These are phyloP conservation scores for Cryptus viduatorius DNA, from an alignment of 2,888 invertebrate species.

Conservation along the genomic window DNA sequence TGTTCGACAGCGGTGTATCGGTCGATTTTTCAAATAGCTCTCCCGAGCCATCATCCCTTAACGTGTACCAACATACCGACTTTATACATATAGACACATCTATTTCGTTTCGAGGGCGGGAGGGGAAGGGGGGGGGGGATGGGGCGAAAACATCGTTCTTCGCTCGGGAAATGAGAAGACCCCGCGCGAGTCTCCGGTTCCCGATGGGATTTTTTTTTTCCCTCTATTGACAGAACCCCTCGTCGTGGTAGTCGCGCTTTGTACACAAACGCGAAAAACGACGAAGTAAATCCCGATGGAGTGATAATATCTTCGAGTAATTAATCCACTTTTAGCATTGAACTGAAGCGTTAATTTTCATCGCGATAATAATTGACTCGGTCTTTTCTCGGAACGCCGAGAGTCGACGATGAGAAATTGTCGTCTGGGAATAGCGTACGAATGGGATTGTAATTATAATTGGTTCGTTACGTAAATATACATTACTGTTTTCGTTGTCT, in stretches of 20 bases:
- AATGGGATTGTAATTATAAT: no score
- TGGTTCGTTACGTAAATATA: no score
- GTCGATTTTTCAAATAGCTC: slow-evolving; percentile 40
- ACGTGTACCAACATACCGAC: background rate
- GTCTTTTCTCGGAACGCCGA: no score
- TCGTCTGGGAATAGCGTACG: no score
- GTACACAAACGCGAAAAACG: slow-evolving; percentile 6
- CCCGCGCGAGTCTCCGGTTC: slow-evolving; percentile 10
- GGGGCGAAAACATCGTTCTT: slow-evolving; percentile 23
- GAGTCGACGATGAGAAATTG: no score
- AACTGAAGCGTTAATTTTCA: no score
- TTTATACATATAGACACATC: slow-evolving; percentile 3
- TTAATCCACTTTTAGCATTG: no score
- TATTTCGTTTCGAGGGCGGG: background rate
- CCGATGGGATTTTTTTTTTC: slow-evolving; percentile 42
- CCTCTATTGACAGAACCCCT: background rate
- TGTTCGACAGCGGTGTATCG: slow-evolving; percentile 23
- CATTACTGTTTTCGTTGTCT: no score
- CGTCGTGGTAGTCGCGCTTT: background rate
- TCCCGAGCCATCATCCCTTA: slow-evolving; percentile 23
- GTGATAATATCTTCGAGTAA: no score
- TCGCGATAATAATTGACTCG: no score
- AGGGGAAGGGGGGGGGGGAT: background rate
- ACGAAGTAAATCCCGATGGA: background rate
- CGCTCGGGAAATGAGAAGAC: slow-evolving; percentile 49